Base-by-base conservation (phyloP, 2,113 vertebrate species). In the Centropus unirufus region DNA sequence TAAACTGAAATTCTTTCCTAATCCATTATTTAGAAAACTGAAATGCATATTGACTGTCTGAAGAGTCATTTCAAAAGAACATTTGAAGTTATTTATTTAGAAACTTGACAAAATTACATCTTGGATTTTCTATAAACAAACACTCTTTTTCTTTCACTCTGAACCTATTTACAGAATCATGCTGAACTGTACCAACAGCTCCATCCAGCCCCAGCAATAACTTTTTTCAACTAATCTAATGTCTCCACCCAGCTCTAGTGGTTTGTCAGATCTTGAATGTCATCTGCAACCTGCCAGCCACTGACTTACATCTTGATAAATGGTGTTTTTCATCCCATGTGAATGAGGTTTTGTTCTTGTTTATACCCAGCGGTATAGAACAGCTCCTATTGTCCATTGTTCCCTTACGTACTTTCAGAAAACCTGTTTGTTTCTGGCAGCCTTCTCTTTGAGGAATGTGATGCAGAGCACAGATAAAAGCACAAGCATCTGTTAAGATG, bases 351-450 rank as follows among this genome's bases (percentile, higher is more conserved):
- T 95, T 94, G 83, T 93, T 94, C 55, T 96, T 96, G 87, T 89
- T 97, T 86, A 96, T 93, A 64, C 15, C 23, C 61, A 77, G 61
- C 2, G 2, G 23, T 73, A 87, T 81, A 72, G 77, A 93, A 79
- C 64, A 94, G n/a, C n/a, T 92, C 44, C 89, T 91, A 94, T 95
- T 96, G 81, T 97, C 55, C 62, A 90, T 96, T 96, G 92, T 93
- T 97, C 69, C 46, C 54, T 44, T 72, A 82, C 20, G 79, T 83
- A 79, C 73, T 94, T 95, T 93, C 81, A 89, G 74, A 92, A 96
- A 95, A 78, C 21, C 51, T 49, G 14, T 95, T 96, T 90, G 80
- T 87, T 89, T 93, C 92, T 89, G 86, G 67, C 73, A 91, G 58
- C 51, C 58, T 91, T 47, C 47, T 94, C 76, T 94, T 90, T 11